A percentile compares a stretch with the other conserved stretches of the same genome.
Evolutionary conservation across 2,797 vertebrate genomes (phyloP).

Genomic region (Alca torda): DNA sequence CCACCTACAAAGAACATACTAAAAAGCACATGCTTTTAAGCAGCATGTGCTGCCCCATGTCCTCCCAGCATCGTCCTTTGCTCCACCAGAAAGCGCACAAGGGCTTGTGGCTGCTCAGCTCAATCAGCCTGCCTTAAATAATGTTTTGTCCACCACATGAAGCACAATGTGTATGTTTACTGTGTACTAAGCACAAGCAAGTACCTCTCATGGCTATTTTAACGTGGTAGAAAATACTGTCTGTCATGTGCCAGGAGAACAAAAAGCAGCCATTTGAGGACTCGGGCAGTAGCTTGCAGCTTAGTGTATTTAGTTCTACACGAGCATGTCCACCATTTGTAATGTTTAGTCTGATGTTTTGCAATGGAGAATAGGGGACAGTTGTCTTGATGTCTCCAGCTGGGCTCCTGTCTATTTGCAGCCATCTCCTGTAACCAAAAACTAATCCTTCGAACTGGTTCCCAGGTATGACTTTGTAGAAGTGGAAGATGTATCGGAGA

Average conservation of each 20-base stretch:
- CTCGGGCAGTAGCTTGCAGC: not conserved
- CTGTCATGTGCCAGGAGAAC: not conserved
- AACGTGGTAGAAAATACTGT: not conserved
- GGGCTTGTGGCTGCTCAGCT: not conserved
- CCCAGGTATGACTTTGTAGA: conserved; percentile 95
- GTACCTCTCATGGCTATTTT: not conserved
- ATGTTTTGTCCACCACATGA: not conserved
- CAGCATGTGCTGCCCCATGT: not conserved
- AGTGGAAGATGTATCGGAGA: conserved; percentile 91
- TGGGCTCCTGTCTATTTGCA: not conserved
- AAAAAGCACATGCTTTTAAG: not conserved
- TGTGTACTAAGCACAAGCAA: not conserved
- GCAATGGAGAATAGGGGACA: not conserved
- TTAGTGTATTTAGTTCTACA: not conserved
- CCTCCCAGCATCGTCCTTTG: not conserved
- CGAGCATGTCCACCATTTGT: not conserved
- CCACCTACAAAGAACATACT: not conserved
- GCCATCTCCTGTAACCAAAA: not conserved
- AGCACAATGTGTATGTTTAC: fast-evolving
- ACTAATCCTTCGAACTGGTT: conserved; percentile 12
- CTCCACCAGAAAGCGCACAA: not conserved
- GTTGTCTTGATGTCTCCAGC: not conserved
- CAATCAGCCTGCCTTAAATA: conserved; percentile 12
- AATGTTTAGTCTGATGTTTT: not conserved
- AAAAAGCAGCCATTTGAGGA: not conserved